A percentile compares a stretch with the other conserved stretches of the same genome.
Conservation (phyloP, 2,888 invertebrate species). For the Tachina fera region DNA sequence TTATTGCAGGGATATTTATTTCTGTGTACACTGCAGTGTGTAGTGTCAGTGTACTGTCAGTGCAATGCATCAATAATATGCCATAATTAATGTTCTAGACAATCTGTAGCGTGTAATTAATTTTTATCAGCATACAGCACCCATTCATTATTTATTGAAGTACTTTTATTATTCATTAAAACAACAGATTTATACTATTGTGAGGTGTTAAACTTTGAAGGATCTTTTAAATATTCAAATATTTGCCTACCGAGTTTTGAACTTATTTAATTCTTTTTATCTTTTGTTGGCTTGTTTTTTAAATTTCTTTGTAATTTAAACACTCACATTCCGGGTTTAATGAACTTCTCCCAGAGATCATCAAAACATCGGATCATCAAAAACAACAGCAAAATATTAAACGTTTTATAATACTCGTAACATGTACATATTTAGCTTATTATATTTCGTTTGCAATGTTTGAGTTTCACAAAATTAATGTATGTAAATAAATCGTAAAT, state of each 20-base stretch:
- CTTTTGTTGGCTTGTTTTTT: constrained; percentile 16
- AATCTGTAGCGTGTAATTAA: too few relatives aligned
- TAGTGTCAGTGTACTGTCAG: too few relatives aligned
- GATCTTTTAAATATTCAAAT: constrained; percentile 14
- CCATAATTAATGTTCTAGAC: too few relatives aligned
- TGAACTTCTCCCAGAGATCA: constrained; percentile 38
- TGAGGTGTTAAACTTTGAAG: neutral
- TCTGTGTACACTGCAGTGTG: too few relatives aligned
- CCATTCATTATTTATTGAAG: too few relatives aligned
- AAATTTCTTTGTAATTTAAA: constrained; percentile 45
- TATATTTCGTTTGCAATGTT: constrained; percentile 21
- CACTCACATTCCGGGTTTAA: constrained; percentile 56
- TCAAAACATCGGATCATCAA: constrained; percentile 1
- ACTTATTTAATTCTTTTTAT: neutral
- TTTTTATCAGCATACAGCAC: too few relatives aligned
- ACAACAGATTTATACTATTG: too few relatives aligned
- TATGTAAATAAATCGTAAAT: constrained; percentile 32
- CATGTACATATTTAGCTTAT: constrained; percentile 4
- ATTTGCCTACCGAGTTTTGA: constrained; percentile 20
- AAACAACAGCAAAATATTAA: constrained; percentile 28
- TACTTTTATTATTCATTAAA: too few relatives aligned
- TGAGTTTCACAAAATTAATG: neutral
- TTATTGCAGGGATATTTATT: too few relatives aligned
- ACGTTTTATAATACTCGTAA: constrained; percentile 8
- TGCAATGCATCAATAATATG: too few relatives aligned